Base-by-base conservation (phyloP, 1,140 invertebrate genomes). In the Conus ventricosus region DNA sequence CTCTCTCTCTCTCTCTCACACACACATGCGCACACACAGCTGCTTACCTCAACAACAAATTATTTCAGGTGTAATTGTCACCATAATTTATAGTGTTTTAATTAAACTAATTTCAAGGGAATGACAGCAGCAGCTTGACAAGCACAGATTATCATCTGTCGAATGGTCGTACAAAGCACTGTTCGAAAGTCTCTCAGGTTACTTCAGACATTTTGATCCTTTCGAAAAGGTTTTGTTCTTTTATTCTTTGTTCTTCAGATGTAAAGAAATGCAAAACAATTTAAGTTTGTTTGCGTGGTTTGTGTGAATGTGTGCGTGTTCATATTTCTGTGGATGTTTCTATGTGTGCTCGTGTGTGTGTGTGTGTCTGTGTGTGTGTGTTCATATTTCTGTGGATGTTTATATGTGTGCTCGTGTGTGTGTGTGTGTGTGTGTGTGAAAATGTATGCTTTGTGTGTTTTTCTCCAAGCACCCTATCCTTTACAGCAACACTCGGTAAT, bases 331-430 rank as follows among this genome's bases (percentile, higher is more conserved):
- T 75, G 71, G 11, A 20, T 75, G 71, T 75, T 11, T 75, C 13
- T 75, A 6, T 75, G 71, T 75, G 6, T 82, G 80, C 51, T 15
- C 80, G 80, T 82, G 82, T 60, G 51, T 84, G 20, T 84, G 53
- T 84, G 54, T 84, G 82, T 25, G 51, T 84, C 5, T 54, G 53
- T 55, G 54, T 84, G 82, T 60, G 54, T n/a, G 51, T 84, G 54
- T 84, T 51, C 15, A 53, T 84, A 53, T 55, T 51, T 57, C 5
- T 55, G 82, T 84, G 54, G 5, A 7, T 54, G 82, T 4, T 5
- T 55, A 53, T 25, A 53, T 55, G 82, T 20, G 51, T 54, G 57
- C 15, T 54, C 57, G 15, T n/a, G 23, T 84, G 57, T 17, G 82
- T 15, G 25, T 23, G 82, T 23, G 15, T 82, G 39, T 39, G 3